These are phyloP conservation scores for Megamerina dolium DNA, from an alignment of 2,888 invertebrate species.

Conservation along the genomic window DNA sequence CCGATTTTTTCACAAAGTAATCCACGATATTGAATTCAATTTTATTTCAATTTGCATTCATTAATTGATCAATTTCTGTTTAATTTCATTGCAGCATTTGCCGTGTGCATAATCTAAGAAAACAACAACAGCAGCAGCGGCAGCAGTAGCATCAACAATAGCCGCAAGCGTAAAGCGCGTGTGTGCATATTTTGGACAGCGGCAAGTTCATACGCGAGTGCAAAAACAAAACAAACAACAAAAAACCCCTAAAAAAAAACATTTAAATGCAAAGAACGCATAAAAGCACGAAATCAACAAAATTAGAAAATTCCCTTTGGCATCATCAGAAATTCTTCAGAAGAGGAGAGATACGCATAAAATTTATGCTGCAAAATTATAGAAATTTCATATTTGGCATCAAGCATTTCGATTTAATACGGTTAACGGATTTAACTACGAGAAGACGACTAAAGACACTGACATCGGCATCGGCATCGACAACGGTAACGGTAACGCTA, in stretches of 20 bases:
- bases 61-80: constrained; percentile 13
- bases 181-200: constrained; percentile 6
- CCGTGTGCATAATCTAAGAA: too few species aligned
- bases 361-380: constrained; percentile 22
- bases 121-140: constrained; percentile 3
- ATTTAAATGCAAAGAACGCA: constrained; percentile 37
- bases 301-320: constrained; percentile 47
- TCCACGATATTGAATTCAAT: constrained; percentile 6
- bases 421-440: neutral
- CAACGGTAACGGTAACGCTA: constrained; percentile 1
- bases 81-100: constrained; percentile 46
- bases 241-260: constrained; percentile 13
- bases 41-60: constrained; percentile 18
- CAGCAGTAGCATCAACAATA: constrained; percentile 4
- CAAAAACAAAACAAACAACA: neutral
- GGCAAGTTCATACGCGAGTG: neutral
- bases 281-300: constrained; percentile 38
- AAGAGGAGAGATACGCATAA: constrained; percentile 16
- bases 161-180: constrained; percentile 12
- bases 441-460: constrained; percentile 21
- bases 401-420: constrained; percentile 11
- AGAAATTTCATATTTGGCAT: constrained; percentile 22
- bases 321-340: constrained; percentile 25
- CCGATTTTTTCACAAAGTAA: too few species aligned
- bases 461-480: constrained; percentile 11